Evolutionary conservation across 1,140 invertebrate species (phyloP).

Genomic region (Formica exsecta): DNA sequence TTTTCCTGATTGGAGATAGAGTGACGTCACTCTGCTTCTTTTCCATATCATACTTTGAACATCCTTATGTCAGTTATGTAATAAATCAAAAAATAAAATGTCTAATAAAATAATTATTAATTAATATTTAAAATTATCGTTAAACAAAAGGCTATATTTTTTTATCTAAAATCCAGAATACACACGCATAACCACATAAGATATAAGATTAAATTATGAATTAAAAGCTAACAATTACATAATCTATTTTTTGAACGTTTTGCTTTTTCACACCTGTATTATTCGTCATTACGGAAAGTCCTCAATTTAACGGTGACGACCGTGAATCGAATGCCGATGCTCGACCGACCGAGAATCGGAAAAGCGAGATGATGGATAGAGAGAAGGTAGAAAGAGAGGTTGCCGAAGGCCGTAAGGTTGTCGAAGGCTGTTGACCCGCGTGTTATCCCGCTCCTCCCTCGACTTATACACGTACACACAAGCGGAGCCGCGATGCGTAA

Average conservation of each 20-base stretch:
- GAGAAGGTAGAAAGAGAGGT: slow-evolving; percentile 41
- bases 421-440: slow-evolving; percentile 70
- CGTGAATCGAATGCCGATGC: slow-evolving; percentile 56
- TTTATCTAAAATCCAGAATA: not conserved
- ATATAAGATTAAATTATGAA: not conserved
- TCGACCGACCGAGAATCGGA: slow-evolving; percentile 49
- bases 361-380: slow-evolving; percentile 11
- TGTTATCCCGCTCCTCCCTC: slow-evolving; percentile 60
- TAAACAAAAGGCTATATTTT: not conserved
- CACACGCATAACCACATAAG: not conserved
- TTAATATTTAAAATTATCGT: not conserved
- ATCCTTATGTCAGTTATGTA: not conserved
- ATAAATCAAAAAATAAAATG: not conserved
- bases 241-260: not conserved
- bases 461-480: slow-evolving; percentile 31
- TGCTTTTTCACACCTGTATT: not conserved
- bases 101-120: not conserved
- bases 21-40: not conserved
- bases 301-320: slow-evolving; percentile 50
- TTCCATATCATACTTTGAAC: not conserved
- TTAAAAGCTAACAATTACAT: not conserved
- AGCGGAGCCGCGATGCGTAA: slow-evolving; percentile 59
- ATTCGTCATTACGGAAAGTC: slow-evolving; percentile 12
- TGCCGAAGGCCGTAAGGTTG: slow-evolving; percentile 64
- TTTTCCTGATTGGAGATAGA: not conserved